phyloP scores from a whole-genome alignment of 2,888 invertebrate genomes.

The Melipona bicolor region DNA sequence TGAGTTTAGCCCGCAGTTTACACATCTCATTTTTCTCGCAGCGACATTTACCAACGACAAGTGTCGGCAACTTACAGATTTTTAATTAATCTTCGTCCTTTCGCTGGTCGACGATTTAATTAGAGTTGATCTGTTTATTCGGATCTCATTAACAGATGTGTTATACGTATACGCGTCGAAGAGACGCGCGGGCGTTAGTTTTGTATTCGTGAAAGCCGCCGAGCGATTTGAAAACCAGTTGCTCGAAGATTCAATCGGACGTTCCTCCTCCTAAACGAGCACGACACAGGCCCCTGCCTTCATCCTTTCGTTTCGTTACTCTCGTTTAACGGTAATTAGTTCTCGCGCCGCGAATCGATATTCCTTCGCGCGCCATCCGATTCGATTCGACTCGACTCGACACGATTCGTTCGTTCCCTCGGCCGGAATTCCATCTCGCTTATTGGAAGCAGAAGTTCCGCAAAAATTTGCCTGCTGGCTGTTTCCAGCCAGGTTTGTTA shows the following conservation, averaged over 20 bases:
- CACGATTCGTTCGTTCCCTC: background rate
- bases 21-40: background rate
- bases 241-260: background rate
- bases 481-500: constrained; percentile 15
- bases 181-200: background rate
- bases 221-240: constrained; percentile 8
- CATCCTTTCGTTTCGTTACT: constrained; percentile 10
- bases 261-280: constrained; percentile 3
- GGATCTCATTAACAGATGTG: constrained; percentile 19
- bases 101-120: background rate
- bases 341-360: constrained; percentile 27
- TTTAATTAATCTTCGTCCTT: constrained; percentile 13
- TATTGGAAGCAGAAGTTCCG: constrained; percentile 30
- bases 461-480: constrained; percentile 37
- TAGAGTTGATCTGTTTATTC: constrained; percentile 13
- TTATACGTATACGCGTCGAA: constrained; percentile 9
- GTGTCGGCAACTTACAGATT: background rate
- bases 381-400: constrained; percentile 30
- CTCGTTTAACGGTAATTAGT: constrained; percentile 45
- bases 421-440: constrained; percentile 25
- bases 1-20: background rate
- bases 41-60: background rate
- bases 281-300: background rate
- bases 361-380: constrained; percentile 4
- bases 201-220: background rate